Percentiles rank a stretch among this genome's conserved stretches.
Conservation (phyloP, 1,140 invertebrate species). For the Idris sp. region DNA sequence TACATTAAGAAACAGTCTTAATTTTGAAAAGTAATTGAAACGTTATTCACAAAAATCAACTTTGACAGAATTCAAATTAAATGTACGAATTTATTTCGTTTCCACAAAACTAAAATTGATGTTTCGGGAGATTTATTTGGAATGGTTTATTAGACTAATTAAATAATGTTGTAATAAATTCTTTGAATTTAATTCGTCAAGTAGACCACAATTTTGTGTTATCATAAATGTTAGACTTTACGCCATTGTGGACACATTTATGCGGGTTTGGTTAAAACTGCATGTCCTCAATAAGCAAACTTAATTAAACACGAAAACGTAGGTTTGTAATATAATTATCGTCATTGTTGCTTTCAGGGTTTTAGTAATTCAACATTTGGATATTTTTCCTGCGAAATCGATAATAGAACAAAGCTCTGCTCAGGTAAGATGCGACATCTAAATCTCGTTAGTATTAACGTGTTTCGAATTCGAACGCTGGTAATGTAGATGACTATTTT, state of each 20-base stretch:
- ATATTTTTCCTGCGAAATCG: slow-evolving; percentile 26
- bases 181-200: slow-evolving; percentile 1
- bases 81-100: background rate
- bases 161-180: background rate
- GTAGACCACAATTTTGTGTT: slow-evolving; percentile 3
- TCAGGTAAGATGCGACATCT: slow-evolving; percentile 35
- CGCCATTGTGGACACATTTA: background rate
- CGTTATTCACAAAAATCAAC: too few species aligned
- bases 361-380: slow-evolving; percentile 19
- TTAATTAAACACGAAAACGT: slow-evolving; percentile 20
- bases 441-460: slow-evolving; percentile 9
- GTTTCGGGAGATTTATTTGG: too few species aligned
- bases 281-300: background rate
- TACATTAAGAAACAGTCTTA: too few species aligned
- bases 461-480: slow-evolving; percentile 1
- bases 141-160: background rate
- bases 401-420: slow-evolving; percentile 17
- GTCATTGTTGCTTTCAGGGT: slow-evolving; percentile 2
- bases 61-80: background rate
- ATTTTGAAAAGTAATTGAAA: too few species aligned
- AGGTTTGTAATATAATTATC: slow-evolving; percentile 7
- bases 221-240: slow-evolving; percentile 2
- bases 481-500: slow-evolving; percentile 17
- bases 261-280: background rate
- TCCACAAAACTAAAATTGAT: background rate